Base-by-base conservation (phyloP, 2,888 invertebrate species). In the Tortricodes alternella region DNA sequence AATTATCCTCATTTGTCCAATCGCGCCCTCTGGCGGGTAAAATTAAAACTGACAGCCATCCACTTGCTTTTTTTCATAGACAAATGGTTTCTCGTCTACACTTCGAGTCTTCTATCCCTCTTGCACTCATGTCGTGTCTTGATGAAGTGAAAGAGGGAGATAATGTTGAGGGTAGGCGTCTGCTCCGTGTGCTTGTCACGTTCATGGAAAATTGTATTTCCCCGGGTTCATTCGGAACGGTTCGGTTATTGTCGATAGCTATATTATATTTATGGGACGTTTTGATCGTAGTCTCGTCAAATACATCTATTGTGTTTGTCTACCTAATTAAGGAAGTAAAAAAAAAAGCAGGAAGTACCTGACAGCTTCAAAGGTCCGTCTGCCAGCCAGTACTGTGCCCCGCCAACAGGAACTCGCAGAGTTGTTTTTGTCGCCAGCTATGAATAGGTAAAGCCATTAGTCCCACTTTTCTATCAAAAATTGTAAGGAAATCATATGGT, bases 31-130 rank as follows among this genome's bases (percentile, higher is more conserved):
- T 39, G 41, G 8, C 5, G 11, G 11, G 16, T 32, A 15, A 37
- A 52, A 52, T 52, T 19, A 44, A 44, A 44, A 52, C 37, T 37
- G 52, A 35, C 52, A 52, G 37, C 21, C 34, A 19, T 21, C 46
- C 38, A 49, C 38, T 41, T 38, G 27, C 27, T 18, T 38, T 35
- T 37, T 49, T 46, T 27, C 38, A 16, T 19, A 24, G 15, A 24
- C 24, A 29, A n/a, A n/a, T n/a, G n/a, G n/a, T n/a, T n/a, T n/a
- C n/a, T n/a, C n/a, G n/a, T n/a, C n/a, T n/a, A n/a, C n/a, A n/a
- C n/a, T n/a, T n/a, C n/a, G n/a, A n/a, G n/a, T n/a, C n/a, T n/a
- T 11, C 3, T 5, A 21, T 21, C 21, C 29, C n/a, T 29, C n/a
- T 29, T 11, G 4, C 4, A 0, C 29, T 4, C 9, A 2, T 5